Evolutionary conservation across 2,113 vertebrate genomes (phyloP).

Genomic region (Onychorhynchus coronatus): DNA sequence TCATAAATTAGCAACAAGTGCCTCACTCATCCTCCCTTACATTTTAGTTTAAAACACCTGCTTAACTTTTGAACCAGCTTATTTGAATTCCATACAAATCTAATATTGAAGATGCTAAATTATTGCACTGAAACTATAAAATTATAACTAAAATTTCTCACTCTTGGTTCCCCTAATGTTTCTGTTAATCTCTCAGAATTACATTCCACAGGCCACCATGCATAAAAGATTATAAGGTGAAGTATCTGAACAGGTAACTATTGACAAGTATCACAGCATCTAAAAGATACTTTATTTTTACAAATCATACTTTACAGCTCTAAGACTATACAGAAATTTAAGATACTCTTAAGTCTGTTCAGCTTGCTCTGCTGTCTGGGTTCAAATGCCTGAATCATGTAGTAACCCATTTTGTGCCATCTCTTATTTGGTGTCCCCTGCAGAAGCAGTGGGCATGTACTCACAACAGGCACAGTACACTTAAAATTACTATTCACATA

Average conservation of each 20-base stretch:
- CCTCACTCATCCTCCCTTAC: not conserved
- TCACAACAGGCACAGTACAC: not conserved
- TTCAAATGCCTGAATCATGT: not conserved
- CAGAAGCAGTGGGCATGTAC: fast-evolving
- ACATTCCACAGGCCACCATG: not conserved
- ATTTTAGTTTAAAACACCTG: not conserved
- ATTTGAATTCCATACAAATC: not conserved
- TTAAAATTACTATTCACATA: not conserved
- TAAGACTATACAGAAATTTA: not conserved
- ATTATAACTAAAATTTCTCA: not conserved
- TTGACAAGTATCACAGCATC: not conserved
- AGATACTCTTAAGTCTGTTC: not conserved
- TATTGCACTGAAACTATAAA: not conserved
- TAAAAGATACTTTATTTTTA: not conserved
- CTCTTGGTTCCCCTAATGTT: not conserved
- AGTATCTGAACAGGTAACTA: not conserved
- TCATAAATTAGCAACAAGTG: fast-evolving
- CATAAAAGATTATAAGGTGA: not conserved
- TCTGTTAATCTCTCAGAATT: not conserved
- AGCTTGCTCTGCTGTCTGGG: not conserved
- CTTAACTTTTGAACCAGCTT: not conserved
- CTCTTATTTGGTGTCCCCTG: not conserved
- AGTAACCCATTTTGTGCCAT: not conserved
- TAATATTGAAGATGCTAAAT: not conserved
- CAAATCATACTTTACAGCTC: not conserved